Percentiles rank a stretch among this genome's conserved stretches.
Conservation (phyloP, 2,113 vertebrate genomes). For the Bubalus kerabau region DNA sequence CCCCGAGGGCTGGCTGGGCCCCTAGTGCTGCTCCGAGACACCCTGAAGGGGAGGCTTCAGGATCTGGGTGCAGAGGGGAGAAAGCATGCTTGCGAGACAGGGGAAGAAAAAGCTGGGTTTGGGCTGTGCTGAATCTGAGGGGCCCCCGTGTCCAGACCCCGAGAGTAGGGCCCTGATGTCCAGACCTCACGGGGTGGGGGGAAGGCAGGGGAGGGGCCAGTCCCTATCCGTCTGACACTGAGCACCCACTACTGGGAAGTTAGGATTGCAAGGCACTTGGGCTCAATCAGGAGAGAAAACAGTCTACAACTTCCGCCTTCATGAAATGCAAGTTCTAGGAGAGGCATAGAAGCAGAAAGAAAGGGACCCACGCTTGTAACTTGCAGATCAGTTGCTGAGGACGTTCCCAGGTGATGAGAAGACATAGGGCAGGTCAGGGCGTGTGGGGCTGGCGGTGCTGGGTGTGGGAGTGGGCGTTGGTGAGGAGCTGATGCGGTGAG, state of each 20-base stretch:
- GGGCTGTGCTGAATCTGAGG: too few species aligned
- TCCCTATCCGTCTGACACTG: accelerated
- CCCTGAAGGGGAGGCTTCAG: neutral
- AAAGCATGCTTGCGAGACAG: accelerated
- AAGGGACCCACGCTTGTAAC: accelerated
- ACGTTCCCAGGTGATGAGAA: accelerated
- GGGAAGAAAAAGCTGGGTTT: neutral
- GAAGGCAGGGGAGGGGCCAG: accelerated
- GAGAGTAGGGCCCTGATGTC: accelerated
- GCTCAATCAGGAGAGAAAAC: neutral
- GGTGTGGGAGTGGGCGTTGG: accelerated
- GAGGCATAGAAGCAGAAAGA: too few species aligned
- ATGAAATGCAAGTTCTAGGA: neutral
- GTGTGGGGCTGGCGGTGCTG: accelerated
- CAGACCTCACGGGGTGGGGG: accelerated
- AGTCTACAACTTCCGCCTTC: accelerated
- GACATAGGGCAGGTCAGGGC: accelerated
- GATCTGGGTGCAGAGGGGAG: neutral
- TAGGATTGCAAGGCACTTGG: neutral
- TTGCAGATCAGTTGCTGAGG: accelerated
- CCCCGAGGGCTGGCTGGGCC: neutral
- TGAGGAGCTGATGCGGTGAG: accelerated
- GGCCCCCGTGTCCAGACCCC: accelerated
- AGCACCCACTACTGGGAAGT: accelerated
- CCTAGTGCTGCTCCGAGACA: accelerated